Percentiles rank a stretch among this genome's conserved stretches.
These are phyloP conservation scores for Drosophila bocki DNA, from an alignment of 1,140 invertebrate species.

Conservation along the genomic window DNA sequence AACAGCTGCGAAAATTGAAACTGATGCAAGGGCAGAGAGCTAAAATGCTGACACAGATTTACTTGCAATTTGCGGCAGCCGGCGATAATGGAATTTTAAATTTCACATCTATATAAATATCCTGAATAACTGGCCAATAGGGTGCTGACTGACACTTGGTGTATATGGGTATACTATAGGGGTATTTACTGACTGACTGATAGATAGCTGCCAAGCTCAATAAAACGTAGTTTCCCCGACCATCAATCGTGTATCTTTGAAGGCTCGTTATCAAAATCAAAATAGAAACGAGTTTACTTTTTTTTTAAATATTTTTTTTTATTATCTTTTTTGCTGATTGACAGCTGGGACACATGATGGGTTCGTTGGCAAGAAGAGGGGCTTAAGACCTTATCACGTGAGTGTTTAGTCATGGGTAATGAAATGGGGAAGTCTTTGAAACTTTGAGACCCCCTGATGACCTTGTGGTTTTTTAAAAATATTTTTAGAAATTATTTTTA, in stretches of 20 bases:
- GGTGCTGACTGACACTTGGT: slow-evolving; percentile 6
- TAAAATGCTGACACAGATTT: slow-evolving; percentile 62
- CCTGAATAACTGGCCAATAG: neutral
- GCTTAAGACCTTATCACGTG: slow-evolving; percentile 29
- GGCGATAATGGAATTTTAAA: slow-evolving; percentile 45
- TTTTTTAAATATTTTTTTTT: slow-evolving; percentile 1
- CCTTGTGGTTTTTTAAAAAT: neutral
- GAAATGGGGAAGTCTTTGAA: neutral
- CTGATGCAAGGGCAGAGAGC: slow-evolving; percentile 31
- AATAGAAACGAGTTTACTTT: neutral
- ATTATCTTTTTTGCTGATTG: slow-evolving; percentile 10
- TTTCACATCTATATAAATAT: slow-evolving; percentile 20
- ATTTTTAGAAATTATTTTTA: neutral
- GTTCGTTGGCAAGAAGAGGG: neutral
- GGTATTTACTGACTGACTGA: slow-evolving; percentile 17
- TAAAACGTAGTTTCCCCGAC: slow-evolving; percentile 23
- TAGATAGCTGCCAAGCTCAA: slow-evolving; percentile 24
- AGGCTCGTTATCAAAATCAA: slow-evolving; percentile 34
- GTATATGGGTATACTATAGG: slow-evolving; percentile 1
- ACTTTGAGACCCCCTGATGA: neutral
- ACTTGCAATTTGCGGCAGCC: slow-evolving; percentile 47
- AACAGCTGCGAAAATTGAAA: slow-evolving; percentile 55
- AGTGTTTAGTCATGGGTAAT: slow-evolving; percentile 22
- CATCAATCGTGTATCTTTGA: slow-evolving; percentile 26
- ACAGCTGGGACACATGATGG: slow-evolving; percentile 39